phyloP scores from a whole-genome alignment of 2,888 invertebrate genomes.

The Brachyptera putata region DNA sequence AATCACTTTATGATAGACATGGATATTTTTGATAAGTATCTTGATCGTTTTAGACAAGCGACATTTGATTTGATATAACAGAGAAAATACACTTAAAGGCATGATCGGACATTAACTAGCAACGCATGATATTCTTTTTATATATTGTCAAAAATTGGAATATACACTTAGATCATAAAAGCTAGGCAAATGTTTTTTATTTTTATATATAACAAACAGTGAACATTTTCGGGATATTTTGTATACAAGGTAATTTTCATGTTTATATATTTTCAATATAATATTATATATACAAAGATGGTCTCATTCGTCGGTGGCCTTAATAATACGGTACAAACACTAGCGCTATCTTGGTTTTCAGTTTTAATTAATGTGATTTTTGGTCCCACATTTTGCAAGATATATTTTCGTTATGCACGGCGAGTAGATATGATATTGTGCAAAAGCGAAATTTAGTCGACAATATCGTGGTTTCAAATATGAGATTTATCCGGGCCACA shows the following conservation, averaged over 20 bases:
- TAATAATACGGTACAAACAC: too few species aligned
- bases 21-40: not conserved
- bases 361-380: constrained; percentile 5
- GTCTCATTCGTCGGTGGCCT: too few species aligned
- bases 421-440: constrained; percentile 26
- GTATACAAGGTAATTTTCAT: constrained; percentile 12
- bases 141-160: constrained; percentile 50
- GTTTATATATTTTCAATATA: too few species aligned
- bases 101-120: constrained; percentile 15
- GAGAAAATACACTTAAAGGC: constrained; percentile 28
- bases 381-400: constrained; percentile 33
- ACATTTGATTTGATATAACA: constrained; percentile 13
- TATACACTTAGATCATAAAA: constrained; percentile 35
- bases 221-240: too few species aligned
- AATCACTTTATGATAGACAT: not conserved
- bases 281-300: too few species aligned
- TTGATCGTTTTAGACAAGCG: not conserved
- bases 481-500: too few species aligned
- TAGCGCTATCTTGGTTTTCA: too few species aligned
- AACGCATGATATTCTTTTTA: constrained; percentile 35
- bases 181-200: constrained; percentile 6
- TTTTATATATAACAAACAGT: too few species aligned
- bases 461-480: too few species aligned
- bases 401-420: constrained; percentile 21
- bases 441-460: too few species aligned